Evolutionary conservation across 1,140 invertebrate species (phyloP).

Genomic region (Trichonephila clavipes): DNA sequence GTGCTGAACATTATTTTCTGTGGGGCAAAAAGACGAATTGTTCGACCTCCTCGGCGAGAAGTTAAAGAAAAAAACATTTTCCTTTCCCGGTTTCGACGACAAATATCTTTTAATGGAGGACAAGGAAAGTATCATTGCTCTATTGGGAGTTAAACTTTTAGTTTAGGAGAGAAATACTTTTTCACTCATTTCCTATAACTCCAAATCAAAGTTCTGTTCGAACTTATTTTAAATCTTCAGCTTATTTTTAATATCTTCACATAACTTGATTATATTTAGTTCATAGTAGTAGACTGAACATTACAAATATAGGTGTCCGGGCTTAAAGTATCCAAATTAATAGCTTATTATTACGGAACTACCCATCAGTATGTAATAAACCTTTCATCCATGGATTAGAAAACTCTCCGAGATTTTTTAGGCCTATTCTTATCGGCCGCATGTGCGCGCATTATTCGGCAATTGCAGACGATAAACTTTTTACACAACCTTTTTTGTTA

Average conservation of each 20-base stretch:
- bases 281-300: too few relatives aligned
- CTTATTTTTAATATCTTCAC: background rate
- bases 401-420: too few relatives aligned
- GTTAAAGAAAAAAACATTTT: slow-evolving; percentile 11
- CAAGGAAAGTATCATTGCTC: background rate
- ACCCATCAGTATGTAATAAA: too few relatives aligned
- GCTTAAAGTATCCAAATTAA: too few relatives aligned
- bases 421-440: too few relatives aligned
- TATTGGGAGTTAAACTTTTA: background rate
- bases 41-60: background rate
- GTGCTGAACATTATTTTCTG: slow-evolving; percentile 15
- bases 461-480: too few relatives aligned
- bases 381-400: too few relatives aligned
- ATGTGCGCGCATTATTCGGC: too few relatives aligned
- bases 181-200: background rate
- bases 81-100: background rate
- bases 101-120: background rate
- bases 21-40: slow-evolving; percentile 20
- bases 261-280: too few relatives aligned
- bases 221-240: background rate
- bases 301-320: too few relatives aligned
- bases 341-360: too few relatives aligned
- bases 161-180: background rate
- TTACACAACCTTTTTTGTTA: too few relatives aligned
- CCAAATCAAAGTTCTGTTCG: background rate